These are phyloP conservation scores for Rhadina sibilatrix DNA, from an alignment of 2,113 vertebrate genomes.

Conservation along the genomic window DNA sequence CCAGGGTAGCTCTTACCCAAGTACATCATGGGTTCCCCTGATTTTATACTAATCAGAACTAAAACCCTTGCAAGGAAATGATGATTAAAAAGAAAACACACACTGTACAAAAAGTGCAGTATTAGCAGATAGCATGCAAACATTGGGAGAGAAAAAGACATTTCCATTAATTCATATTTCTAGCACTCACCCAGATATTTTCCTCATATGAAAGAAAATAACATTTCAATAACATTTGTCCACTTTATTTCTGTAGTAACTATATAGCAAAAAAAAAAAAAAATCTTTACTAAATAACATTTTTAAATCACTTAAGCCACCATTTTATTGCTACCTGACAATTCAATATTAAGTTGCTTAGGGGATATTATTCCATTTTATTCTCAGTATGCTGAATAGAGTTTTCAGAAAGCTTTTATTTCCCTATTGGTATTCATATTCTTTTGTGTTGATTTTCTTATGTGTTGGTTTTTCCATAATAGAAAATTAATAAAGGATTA, in stretches of 20 bases:
- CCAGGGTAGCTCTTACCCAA: background rate
- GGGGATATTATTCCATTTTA: background rate
- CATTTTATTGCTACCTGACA: background rate
- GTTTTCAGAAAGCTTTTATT: slow-evolving; percentile 1
- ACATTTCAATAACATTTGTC: background rate
- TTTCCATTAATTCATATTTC: background rate
- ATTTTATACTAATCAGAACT: background rate
- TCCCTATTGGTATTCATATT: background rate
- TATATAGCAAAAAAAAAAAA: background rate
- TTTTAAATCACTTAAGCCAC: slow-evolving; percentile 6
- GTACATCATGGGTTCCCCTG: background rate
- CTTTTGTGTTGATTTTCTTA: background rate
- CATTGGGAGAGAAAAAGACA: accelerated
- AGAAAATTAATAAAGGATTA: slow-evolving; percentile 20
- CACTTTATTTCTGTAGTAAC: background rate
- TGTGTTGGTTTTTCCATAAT: background rate
- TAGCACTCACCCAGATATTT: background rate
- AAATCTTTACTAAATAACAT: background rate
- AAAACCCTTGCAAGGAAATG: background rate
- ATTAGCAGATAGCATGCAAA: background rate
- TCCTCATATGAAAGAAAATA: background rate
- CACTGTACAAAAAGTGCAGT: background rate
- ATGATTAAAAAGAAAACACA: background rate
- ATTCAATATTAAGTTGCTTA: background rate
- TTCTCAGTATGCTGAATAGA: background rate